These are phyloP conservation scores for Cydia strobilella DNA, from an alignment of 1,140 invertebrate species.

Conservation along the genomic window DNA sequence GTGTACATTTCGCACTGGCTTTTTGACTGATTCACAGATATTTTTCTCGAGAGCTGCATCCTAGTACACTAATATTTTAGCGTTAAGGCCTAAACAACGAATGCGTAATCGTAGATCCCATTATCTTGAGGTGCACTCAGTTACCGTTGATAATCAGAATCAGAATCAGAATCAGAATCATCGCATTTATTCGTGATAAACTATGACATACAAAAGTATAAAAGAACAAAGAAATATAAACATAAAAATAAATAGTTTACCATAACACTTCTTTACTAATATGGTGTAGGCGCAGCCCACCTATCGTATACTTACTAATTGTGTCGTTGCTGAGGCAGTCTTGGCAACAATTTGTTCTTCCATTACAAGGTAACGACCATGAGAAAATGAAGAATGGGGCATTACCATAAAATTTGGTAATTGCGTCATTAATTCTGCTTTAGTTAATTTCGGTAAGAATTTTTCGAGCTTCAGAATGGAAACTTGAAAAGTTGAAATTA, in stretches of 20 bases:
- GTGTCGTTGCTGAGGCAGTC: conserved; percentile 52
- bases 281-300: conserved; percentile 39
- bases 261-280: conserved; percentile 38
- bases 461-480: not conserved
- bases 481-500: not conserved
- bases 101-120: not conserved
- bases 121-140: not conserved
- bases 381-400: not conserved
- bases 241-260: too few species aligned
- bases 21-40: not conserved
- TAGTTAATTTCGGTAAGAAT: not conserved
- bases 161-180: too few species aligned
- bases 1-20: not conserved
- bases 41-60: too few species aligned
- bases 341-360: conserved; percentile 34
- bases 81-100: not conserved
- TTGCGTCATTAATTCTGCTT: conserved; percentile 2
- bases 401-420: not conserved
- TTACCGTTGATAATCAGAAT: not conserved
- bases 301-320: conserved; percentile 49
- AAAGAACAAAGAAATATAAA: too few species aligned
- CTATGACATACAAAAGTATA: too few species aligned
- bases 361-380: conserved; percentile 36
- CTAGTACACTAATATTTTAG: not conserved
- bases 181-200: too few species aligned